These are phyloP conservation scores for Cerceris rybyensis DNA, from an alignment of 2,888 invertebrate genomes.

Conservation along the genomic window DNA sequence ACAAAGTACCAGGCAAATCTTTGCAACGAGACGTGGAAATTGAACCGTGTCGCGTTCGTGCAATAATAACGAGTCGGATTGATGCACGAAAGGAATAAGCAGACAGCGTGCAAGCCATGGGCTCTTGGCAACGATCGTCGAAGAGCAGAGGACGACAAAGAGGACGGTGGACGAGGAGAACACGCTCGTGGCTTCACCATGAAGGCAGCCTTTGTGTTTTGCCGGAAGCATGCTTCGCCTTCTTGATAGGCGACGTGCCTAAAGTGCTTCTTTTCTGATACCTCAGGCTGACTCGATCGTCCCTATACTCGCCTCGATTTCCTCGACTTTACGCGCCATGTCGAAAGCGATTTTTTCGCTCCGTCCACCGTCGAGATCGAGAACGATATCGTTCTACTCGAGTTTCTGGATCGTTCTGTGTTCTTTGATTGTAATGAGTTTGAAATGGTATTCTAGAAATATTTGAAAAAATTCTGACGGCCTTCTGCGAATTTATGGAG, in stretches of 20 bases:
- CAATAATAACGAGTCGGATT: conserved; percentile 42
- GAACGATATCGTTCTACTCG: too few species aligned
- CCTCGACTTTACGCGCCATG: conserved; percentile 29
- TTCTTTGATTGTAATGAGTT: too few species aligned
- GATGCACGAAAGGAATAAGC: conserved; percentile 8
- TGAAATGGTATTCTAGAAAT: too few species aligned
- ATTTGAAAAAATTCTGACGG: too few species aligned
- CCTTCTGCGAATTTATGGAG: too few species aligned
- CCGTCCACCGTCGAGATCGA: too few species aligned
- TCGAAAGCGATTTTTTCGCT: conserved; percentile 10
- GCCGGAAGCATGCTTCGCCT: conserved; percentile 78
- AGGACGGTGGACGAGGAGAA: conserved; percentile 40
- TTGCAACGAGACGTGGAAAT: too few species aligned
- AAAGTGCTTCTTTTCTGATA: conserved; percentile 54
- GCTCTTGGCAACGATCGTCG: conserved; percentile 43
- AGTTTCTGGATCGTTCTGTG: too few species aligned
- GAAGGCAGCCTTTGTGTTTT: conserved; percentile 78
- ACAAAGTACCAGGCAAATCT: too few species aligned
- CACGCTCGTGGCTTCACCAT: conserved; percentile 59
- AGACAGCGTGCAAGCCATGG: conserved; percentile 10
- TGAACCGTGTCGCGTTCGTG: conserved; percentile 1
- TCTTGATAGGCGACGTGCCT: conserved; percentile 71
- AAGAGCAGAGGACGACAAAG: conserved; percentile 38
- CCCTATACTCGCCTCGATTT: conserved; percentile 35
- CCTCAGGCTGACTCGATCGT: conserved; percentile 35